Evolutionary conservation across 2,797 vertebrate genomes (phyloP).

Genomic region (Gambelia wislizenii): DNA sequence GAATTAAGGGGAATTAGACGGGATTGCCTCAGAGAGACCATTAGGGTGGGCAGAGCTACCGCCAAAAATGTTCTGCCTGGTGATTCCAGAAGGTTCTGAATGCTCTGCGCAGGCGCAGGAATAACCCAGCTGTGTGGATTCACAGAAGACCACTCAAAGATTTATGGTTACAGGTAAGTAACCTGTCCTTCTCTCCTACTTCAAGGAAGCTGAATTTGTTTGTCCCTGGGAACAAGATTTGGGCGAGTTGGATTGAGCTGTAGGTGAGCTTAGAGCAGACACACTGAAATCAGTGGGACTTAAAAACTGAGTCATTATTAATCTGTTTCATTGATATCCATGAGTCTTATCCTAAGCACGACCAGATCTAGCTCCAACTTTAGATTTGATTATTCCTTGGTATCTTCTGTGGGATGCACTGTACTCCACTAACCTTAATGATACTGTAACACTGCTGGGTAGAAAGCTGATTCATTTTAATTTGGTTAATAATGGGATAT

Average conservation of each 20-base stretch:
- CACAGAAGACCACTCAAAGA: too few species aligned
- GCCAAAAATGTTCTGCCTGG: too few species aligned
- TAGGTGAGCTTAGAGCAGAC: background rate
- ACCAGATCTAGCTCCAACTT: background rate
- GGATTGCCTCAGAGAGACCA: too few species aligned
- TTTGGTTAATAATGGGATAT: background rate
- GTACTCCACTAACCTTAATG: fast-evolving
- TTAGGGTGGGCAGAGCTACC: too few species aligned
- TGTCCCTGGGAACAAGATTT: background rate
- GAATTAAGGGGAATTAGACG: too few species aligned
- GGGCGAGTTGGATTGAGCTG: background rate
- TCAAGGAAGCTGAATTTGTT: background rate
- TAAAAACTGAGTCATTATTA: background rate
- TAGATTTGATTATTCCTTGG: background rate
- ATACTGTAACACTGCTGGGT: slow-evolving; percentile 27
- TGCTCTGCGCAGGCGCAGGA: too few species aligned
- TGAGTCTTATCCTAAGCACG: background rate
- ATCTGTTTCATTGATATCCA: background rate
- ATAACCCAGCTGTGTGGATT: too few species aligned
- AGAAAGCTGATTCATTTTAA: background rate
- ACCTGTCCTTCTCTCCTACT: too few species aligned
- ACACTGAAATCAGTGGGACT: too few species aligned
- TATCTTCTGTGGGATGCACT: background rate
- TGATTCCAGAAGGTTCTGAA: too few species aligned
- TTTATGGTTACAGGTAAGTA: too few species aligned